These are phyloP conservation scores for Halcyon chelicuti DNA, from an alignment of 2,797 vertebrate species.

Conservation along the genomic window DNA sequence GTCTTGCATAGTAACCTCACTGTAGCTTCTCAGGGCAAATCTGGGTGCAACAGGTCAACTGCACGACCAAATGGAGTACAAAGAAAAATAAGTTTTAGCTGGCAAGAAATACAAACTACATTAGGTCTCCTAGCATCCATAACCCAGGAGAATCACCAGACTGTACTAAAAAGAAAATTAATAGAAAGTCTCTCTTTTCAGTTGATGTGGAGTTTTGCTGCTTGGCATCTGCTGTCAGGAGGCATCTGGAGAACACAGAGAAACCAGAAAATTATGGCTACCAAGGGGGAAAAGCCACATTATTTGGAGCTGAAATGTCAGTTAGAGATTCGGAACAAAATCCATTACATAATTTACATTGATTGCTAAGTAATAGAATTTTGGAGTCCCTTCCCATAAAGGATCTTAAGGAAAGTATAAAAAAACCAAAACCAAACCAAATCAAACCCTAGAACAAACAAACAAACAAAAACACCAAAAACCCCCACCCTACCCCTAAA, in stretches of 20 bases:
- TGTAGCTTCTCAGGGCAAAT: background rate
- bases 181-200: background rate
- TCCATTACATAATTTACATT: background rate
- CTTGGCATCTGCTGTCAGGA: background rate
- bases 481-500: background rate
- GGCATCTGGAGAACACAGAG: background rate
- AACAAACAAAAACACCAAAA: no score
- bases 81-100: background rate
- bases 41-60: background rate
- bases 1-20: background rate
- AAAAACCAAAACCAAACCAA: background rate
- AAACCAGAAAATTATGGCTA: background rate
- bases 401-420: background rate
- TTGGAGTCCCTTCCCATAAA: background rate
- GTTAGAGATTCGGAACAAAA: background rate
- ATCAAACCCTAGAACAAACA: no score
- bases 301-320: conserved; percentile 9
- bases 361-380: background rate
- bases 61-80: background rate
- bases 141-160: background rate
- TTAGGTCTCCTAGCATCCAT: background rate
- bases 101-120: background rate
- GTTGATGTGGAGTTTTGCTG: background rate
- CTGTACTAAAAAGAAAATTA: background rate
- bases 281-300: background rate